A percentile compares a stretch with the other conserved stretches of the same genome.
Evolutionary conservation across 1,140 invertebrate genomes (phyloP).

Genomic region (Stenopsyche tienmushanensis): DNA sequence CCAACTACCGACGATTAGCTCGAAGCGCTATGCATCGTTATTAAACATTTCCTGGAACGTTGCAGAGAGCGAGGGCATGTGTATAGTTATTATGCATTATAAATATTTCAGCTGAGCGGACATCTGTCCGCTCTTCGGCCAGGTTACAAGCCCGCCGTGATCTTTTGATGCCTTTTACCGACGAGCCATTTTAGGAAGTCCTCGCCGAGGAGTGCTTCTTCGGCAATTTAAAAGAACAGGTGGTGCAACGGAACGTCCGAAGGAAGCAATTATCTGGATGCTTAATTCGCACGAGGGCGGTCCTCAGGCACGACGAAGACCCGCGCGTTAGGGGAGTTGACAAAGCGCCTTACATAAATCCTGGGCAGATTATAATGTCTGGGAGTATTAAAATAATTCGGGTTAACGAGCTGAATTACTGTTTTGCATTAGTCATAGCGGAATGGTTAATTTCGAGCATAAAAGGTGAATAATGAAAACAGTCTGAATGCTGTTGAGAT

Average conservation of each 20-base stretch:
- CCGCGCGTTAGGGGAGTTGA: no score
- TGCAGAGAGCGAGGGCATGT: no score
- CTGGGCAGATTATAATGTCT: not conserved
- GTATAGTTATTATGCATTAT: not conserved
- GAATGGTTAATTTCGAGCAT: no score
- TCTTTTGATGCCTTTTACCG: not conserved
- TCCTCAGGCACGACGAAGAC: not conserved
- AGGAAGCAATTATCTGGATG: slow-evolving; percentile 9
- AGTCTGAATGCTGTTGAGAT: no score
- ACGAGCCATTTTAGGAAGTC: slow-evolving; percentile 1
- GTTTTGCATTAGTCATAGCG: no score
- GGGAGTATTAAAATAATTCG: not conserved
- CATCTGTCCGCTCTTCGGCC: not conserved
- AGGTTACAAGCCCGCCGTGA: not conserved
- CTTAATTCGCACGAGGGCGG: not conserved
- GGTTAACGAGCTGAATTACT: not conserved
- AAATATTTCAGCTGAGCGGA: not conserved
- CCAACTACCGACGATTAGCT: no score
- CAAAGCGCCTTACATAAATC: no score
- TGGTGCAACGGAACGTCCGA: slow-evolving; percentile 11
- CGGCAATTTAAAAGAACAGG: slow-evolving; percentile 18
- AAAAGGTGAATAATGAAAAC: no score
- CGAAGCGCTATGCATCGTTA: not conserved
- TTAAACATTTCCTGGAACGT: not conserved
- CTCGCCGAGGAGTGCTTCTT: not conserved